These are phyloP conservation scores for Chironomus tentans DNA, from an alignment of 2,888 invertebrate species.

Conservation along the genomic window DNA sequence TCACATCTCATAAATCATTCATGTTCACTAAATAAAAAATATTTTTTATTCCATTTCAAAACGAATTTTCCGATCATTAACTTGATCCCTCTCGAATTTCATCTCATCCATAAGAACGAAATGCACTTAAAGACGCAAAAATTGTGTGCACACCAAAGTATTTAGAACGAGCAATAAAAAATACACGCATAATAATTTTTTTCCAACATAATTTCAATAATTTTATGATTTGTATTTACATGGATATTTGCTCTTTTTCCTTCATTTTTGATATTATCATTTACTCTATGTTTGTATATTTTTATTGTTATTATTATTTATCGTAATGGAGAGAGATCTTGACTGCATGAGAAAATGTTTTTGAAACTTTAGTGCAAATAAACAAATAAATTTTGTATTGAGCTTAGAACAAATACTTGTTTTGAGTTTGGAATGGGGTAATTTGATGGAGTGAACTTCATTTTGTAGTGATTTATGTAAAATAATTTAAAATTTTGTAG, in stretches of 20 bases:
- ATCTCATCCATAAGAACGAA: not conserved
- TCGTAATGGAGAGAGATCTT: not conserved
- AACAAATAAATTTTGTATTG: no score
- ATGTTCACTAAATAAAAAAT: no score
- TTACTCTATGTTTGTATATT: not conserved
- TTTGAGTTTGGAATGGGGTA: no score
- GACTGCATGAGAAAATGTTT: not conserved
- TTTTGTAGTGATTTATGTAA: no score
- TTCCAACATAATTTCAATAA: no score
- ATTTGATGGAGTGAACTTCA: no score
- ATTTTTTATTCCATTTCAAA: no score
- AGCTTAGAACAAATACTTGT: no score
- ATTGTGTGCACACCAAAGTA: not conserved
- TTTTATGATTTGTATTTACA: conserved; percentile 10
- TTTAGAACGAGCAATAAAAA: not conserved
- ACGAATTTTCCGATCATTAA: conserved; percentile 4
- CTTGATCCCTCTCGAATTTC: not conserved
- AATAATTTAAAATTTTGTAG: no score
- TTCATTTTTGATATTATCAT: not conserved
- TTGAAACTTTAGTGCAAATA: not conserved
- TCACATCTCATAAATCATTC: no score
- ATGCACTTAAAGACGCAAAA: not conserved
- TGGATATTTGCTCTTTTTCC: not conserved
- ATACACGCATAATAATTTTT: conserved; percentile 11
- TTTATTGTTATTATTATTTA: not conserved